phyloP scores from a whole-genome alignment of 2,888 invertebrate species.

The Parthenolecanium corni region DNA sequence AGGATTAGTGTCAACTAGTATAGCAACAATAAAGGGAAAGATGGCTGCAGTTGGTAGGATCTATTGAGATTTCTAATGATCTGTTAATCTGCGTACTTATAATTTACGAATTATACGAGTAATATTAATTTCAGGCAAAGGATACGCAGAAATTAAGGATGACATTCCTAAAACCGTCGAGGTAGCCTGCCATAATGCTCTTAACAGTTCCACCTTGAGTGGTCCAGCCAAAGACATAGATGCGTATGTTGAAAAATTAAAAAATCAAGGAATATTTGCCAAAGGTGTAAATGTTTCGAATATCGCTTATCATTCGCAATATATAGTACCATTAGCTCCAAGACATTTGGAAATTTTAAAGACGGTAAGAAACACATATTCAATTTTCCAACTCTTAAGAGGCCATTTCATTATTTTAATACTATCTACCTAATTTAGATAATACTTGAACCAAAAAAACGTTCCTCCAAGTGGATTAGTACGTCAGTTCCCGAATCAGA shows the following conservation, averaged over 20 bases:
- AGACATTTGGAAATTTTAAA: constrained; percentile 40
- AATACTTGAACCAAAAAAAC: constrained; percentile 40
- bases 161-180: constrained; percentile 64
- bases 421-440: constrained; percentile 36
- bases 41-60: constrained; percentile 46
- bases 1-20: constrained; percentile 41
- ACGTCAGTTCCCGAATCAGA: constrained; percentile 49
- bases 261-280: constrained; percentile 36
- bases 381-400: too few relatives aligned
- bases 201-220: constrained; percentile 81
- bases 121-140: constrained; percentile 44
- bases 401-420: too few relatives aligned
- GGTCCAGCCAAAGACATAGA: constrained; percentile 59
- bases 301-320: constrained; percentile 36
- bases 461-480: constrained; percentile 52
- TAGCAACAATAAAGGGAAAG: constrained; percentile 39
- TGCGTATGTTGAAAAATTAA: constrained; percentile 46
- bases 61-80: too few relatives aligned
- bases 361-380: constrained; percentile 39
- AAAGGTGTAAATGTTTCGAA: constrained; percentile 35
- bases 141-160: constrained; percentile 43
- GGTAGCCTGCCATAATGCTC: constrained; percentile 72
- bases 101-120: too few relatives aligned
- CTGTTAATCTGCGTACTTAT: too few relatives aligned
- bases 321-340: constrained; percentile 42